Evolutionary conservation across 2,113 vertebrate species (phyloP).

Genomic region (Tympanuchus pallidicinctus): DNA sequence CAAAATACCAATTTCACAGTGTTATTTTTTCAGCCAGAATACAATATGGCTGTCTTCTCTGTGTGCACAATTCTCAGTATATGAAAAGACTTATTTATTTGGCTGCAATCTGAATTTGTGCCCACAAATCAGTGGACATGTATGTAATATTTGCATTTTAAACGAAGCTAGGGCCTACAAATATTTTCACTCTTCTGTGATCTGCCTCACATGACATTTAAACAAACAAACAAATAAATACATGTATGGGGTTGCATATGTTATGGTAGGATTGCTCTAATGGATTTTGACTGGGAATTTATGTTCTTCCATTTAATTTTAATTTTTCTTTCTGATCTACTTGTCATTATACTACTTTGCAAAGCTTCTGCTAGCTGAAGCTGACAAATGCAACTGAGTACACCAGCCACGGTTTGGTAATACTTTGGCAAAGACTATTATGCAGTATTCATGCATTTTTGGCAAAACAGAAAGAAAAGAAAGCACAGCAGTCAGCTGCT

Average conservation of each 20-base stretch:
- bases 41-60: background rate
- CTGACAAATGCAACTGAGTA: background rate
- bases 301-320: background rate
- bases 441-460: conserved; percentile 1
- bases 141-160: background rate
- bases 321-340: background rate
- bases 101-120: background rate
- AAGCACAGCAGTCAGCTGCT: conserved; percentile 8
- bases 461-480: background rate
- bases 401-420: background rate
- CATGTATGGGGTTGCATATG: background rate
- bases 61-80: background rate
- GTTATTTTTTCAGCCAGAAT: background rate
- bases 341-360: background rate
- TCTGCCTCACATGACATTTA: background rate
- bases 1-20: background rate
- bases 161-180: background rate
- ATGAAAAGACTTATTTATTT: background rate
- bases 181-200: background rate
- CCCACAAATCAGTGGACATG: background rate
- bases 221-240: background rate
- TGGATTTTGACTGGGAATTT: background rate
- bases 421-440: background rate
- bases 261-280: background rate
- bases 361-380: background rate